Evolutionary conservation across 1,140 invertebrate species (phyloP).

Genomic region (Oreohelix idahoensis): DNA sequence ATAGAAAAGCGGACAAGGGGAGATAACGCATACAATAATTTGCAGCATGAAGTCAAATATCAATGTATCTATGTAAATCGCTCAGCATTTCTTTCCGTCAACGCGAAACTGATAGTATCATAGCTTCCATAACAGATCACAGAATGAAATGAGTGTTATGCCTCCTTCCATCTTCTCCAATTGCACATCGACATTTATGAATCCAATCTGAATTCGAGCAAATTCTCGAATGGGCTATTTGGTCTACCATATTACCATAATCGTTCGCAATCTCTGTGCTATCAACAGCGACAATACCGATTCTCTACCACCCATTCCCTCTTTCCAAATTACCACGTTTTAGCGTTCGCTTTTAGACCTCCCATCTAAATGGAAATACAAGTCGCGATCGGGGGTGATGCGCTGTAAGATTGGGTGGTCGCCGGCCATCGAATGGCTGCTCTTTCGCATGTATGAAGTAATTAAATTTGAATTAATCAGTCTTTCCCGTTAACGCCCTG

Average conservation of each 20-base stretch:
- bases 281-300: background rate
- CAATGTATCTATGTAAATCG: background rate
- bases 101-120: background rate
- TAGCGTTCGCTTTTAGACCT: slow-evolving; percentile 9
- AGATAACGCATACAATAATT: background rate
- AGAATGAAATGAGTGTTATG: slow-evolving; percentile 2
- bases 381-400: slow-evolving; percentile 22
- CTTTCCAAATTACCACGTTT: slow-evolving; percentile 32
- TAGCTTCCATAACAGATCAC: background rate
- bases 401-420: slow-evolving; percentile 39
- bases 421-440: slow-evolving; percentile 19
- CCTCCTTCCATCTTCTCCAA: background rate
- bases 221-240: slow-evolving; percentile 22
- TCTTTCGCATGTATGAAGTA: slow-evolving; percentile 54
- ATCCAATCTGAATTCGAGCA: slow-evolving; percentile 27
- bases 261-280: slow-evolving; percentile 13
- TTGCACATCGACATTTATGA: slow-evolving; percentile 23
- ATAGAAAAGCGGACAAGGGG: too few relatives aligned
- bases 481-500: slow-evolving; percentile 49
- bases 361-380: slow-evolving; percentile 52
- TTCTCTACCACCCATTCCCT: background rate
- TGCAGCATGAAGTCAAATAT: background rate
- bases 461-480: slow-evolving; percentile 60
- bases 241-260: slow-evolving; percentile 34
- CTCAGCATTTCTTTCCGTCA: background rate